These are phyloP conservation scores for Alligator mississippiensis DNA, from an alignment of 2,113 vertebrate genomes.

Conservation along the genomic window DNA sequence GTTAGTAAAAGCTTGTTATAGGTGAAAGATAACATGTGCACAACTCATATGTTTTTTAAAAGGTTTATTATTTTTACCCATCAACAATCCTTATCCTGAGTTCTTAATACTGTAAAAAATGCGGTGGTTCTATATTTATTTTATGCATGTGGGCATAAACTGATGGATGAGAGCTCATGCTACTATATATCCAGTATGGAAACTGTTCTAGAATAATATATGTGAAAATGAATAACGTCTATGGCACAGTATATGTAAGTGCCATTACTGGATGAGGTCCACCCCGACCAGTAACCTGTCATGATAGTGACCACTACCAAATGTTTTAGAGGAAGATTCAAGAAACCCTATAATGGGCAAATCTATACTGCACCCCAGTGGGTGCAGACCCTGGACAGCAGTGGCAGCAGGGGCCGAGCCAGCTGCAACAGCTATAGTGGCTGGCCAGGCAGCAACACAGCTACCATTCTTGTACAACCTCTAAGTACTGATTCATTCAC, in stretches of 20 bases:
- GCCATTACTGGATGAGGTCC: background rate
- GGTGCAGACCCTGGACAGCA: no score
- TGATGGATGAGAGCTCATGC: background rate
- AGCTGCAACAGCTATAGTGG: no score
- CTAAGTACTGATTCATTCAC: background rate
- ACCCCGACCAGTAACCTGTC: background rate
- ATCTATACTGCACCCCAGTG: background rate
- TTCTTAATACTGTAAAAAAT: background rate
- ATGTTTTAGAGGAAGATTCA: background rate
- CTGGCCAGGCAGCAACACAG: no score
- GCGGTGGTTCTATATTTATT: background rate
- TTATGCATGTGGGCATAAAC: background rate
- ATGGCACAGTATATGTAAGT: background rate
- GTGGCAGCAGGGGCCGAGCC: no score
- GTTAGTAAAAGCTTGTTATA: background rate
- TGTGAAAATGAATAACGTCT: background rate
- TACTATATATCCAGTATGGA: background rate
- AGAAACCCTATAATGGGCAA: background rate
- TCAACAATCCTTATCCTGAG: background rate
- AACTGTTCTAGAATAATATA: background rate
- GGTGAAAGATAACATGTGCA: conserved; percentile 9
- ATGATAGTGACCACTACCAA: background rate
- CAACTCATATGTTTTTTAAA: background rate
- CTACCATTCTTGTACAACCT: background rate
- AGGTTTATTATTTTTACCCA: background rate